Base-by-base conservation (phyloP, 1,140 invertebrate species). In the Leptinotarsa undecemlineata region DNA sequence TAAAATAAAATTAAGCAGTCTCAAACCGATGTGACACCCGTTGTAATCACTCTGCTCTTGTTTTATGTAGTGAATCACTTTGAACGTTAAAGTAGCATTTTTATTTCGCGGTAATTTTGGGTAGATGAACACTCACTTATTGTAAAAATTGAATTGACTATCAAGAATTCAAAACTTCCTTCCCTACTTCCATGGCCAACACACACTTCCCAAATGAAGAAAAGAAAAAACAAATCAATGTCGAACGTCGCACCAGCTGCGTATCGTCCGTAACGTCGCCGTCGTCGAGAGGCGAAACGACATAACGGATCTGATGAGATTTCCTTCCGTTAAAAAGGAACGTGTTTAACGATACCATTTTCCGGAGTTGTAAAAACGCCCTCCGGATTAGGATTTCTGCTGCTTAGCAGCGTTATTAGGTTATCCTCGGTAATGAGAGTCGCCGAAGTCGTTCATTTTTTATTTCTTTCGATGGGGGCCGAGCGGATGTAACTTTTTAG, bases 331-430 rank as follows among this genome's bases (percentile, higher is more conserved):
- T 57, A 57, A 57, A 57, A 19, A 15, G 51, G 51, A 57, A 57
- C 51, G 51, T 57, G 51, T 57, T 57, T 57, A 3, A 57, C 51
- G 51, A 57, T 57, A 57, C 51, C 51, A 57, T 57, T 57, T 57
- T 57, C 51, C 51, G 51, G 51, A 57, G 51, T 57, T 57, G 51
- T 57, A n/a, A 57, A 57, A 57, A 57, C 51, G 51, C 51, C 51
- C 4, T 57, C 17, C 4, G 51, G 15, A 57, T 57, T 19, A 19
- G 51, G 51, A 57, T 57, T 57, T 57, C 51, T 57, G 51, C 51
- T 57, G 4, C 17, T 57, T 57, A 57, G 51, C 51, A 19, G n/a
- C 15, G n/a, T 57, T 57, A 57, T 57, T 57, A 19, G 51, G 51
- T 57, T 57, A 57, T 57, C 51, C 15, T 19, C 6, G 51, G 17